Percentiles rank a stretch among this genome's conserved stretches.
Conservation (phyloP, 1,140 invertebrate genomes). For the Trachelipus rathkii region DNA sequence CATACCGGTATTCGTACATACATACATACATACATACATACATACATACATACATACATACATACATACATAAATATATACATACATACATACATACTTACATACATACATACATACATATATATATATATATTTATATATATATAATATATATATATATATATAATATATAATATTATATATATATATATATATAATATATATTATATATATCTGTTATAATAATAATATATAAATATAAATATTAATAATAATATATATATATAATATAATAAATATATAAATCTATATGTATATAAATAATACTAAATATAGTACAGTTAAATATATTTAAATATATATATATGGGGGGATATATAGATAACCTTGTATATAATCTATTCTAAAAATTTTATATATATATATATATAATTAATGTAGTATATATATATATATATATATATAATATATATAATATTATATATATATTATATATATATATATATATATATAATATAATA, state of each 20-base stretch:
- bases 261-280: conserved; percentile 9
- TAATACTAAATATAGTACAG: too few relatives aligned
- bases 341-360: too few relatives aligned
- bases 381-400: too few relatives aligned
- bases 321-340: too few relatives aligned
- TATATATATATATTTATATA: conserved; percentile 11
- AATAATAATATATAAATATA: background rate
- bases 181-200: conserved; percentile 15
- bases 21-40: background rate
- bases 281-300: background rate
- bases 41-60: background rate
- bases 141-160: background rate
- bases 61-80: background rate
- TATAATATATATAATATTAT: too few relatives aligned
- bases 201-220: background rate
- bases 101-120: background rate
- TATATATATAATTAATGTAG: too few relatives aligned
- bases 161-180: conserved; percentile 15
- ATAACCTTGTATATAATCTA: too few relatives aligned
- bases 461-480: too few relatives aligned
- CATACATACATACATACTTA: background rate
- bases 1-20: background rate
- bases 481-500: too few relatives aligned
- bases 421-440: too few relatives aligned
- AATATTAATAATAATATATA: background rate